A percentile compares a stretch with the other conserved stretches of the same genome.
phyloP scores from a whole-genome alignment of 2,797 vertebrate genomes.

The Dendrocincla tyrannina region DNA sequence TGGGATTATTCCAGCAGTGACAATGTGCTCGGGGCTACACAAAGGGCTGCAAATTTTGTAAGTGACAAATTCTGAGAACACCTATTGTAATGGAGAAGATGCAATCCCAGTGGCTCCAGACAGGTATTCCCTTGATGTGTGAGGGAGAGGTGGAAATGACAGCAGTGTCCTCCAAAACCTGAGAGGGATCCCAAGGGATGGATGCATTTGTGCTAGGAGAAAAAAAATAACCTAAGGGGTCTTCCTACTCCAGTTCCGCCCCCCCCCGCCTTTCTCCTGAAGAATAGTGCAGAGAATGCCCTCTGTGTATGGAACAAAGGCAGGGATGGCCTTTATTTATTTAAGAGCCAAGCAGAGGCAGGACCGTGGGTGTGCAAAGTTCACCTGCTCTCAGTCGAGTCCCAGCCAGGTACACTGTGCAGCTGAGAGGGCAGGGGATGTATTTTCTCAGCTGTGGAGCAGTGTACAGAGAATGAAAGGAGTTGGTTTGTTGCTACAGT shows the following conservation, averaged over 20 bases:
- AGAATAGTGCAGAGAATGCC: neutral
- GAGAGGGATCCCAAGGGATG: neutral
- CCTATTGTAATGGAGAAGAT: neutral
- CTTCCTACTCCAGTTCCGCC: neutral
- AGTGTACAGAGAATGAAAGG: neutral
- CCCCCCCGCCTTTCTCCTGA: neutral
- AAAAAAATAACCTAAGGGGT: neutral
- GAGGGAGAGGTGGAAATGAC: neutral
- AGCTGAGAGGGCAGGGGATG: neutral
- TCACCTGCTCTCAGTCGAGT: neutral
- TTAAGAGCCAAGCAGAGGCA: neutral
- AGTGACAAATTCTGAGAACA: neutral
- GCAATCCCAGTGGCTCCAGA: neutral
- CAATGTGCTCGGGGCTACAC: neutral
- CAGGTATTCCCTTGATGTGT: neutral
- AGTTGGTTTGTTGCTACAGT: conserved; percentile 11
- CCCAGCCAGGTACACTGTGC: neutral
- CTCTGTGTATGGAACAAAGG: neutral
- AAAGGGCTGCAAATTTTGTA: neutral
- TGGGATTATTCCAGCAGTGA: neutral
- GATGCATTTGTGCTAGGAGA: neutral
- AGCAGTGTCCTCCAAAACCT: neutral
- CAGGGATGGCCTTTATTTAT: neutral
- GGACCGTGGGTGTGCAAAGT: neutral
- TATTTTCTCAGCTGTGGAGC: conserved; percentile 13